A percentile compares a stretch with the other conserved stretches of the same genome.
phyloP scores from a whole-genome alignment of 1,140 invertebrate species.

The Zeugodacus cucurbitae region DNA sequence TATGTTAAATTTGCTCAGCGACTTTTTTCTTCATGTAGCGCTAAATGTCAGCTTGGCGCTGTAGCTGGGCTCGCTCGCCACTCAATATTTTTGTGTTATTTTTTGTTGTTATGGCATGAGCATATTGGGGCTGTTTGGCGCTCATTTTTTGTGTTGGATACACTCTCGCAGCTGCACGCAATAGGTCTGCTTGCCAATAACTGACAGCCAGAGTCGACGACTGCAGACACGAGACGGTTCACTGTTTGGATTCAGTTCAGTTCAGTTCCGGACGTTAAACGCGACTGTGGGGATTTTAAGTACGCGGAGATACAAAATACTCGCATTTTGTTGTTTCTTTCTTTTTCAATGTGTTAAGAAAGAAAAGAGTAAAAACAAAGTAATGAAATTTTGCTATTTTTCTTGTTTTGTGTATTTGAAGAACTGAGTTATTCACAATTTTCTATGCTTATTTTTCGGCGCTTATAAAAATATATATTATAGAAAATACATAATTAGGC shows the following conservation, averaged over 20 bases:
- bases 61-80: background rate
- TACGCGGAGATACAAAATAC: conserved; percentile 28
- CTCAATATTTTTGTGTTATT: background rate
- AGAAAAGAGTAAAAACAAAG: conserved; percentile 36
- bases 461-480: background rate
- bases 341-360: background rate
- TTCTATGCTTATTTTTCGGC: background rate
- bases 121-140: background rate
- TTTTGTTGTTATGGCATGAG: background rate
- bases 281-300: background rate
- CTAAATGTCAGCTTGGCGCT: background rate
- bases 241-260: conserved; percentile 32
- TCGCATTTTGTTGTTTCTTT: conserved; percentile 38
- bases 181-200: background rate
- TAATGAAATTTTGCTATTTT: background rate
- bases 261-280: conserved; percentile 38
- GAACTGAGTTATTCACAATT: background rate
- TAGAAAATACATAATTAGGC: background rate
- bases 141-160: background rate
- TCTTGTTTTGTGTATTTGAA: background rate
- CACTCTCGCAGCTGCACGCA: background rate
- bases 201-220: background rate
- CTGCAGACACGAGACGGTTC: background rate
- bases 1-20: background rate
- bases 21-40: background rate